Base-by-base conservation (phyloP, 1,140 invertebrate genomes). In the Cotesia typhae region DNA sequence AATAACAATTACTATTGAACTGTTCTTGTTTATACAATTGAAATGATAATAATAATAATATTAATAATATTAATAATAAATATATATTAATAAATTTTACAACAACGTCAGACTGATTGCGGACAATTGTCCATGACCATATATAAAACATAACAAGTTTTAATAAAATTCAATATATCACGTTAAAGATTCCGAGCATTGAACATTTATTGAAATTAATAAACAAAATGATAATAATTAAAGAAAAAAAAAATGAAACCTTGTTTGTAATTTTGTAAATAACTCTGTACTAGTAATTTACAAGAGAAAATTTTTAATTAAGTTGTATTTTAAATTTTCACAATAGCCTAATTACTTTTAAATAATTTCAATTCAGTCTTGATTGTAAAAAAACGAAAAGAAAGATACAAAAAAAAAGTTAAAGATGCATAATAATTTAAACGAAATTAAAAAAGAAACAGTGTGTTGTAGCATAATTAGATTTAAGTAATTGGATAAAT, bases 191-290 rank as follows among this genome's bases (percentile, higher is more conserved):
- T 67, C n/a, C 41, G 7, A 7, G 12, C 55, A 68, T 59, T 68
- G 52, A 68, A 38, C 37, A 52, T 60, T 17, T 51, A 20, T 17
- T 28, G 28, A 28, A 51, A 66, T 52, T 65, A 6, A 41, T 7
- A 7, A 6, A 47, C 10, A 2, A 47, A 47, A 47, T 47, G 10
- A 47, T 47, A 47, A 47, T 47, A 47, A 47, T 47, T 47, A 47
- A 9, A 9, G 17, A 17, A 28, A 28, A 28, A 51, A 55, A 55
- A 17, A 66, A 66, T 28, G 28, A 53, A 68, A 68, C 35, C 6
- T 68, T 68, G 36, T 57, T 68, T 68, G 57, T 68, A 55, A 68
- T 68, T 36, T 57, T 68, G 55, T 57, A 59, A 57, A 57, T 68
- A 68, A 28, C n/a, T 55, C 53, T 12, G 12, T 17, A 55, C 7